phyloP scores from a whole-genome alignment of 2,888 invertebrate genomes.

The Tipula helvola region DNA sequence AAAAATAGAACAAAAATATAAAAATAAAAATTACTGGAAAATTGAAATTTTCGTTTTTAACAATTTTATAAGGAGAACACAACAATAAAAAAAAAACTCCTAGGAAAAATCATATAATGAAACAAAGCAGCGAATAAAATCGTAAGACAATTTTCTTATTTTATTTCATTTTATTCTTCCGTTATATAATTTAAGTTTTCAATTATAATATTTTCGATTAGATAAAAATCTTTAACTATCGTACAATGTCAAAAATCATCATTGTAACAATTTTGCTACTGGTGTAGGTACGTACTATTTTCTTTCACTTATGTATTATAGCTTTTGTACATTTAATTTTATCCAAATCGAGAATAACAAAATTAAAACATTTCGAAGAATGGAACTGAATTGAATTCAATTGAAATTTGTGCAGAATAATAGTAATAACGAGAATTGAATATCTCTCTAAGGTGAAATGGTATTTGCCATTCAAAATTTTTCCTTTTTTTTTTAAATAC shows the following conservation, averaged over 20 bases:
- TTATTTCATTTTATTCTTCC: neutral
- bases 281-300: neutral
- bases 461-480: neutral
- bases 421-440: neutral
- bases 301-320: neutral
- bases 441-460: neutral
- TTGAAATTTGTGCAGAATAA: neutral
- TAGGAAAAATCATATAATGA: neutral
- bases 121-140: neutral
- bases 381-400: neutral
- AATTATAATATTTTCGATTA: neutral
- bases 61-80: neutral
- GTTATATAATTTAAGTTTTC: neutral
- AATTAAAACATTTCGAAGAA: neutral
- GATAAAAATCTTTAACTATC: neutral
- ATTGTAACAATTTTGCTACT: neutral
- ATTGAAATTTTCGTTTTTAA: neutral
- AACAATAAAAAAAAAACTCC: neutral
- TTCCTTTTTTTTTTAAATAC: neutral
- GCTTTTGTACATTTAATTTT: neutral
- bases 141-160: neutral
- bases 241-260: neutral
- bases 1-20: neutral
- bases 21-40: neutral
- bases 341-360: neutral